These are phyloP conservation scores for Pangasianodon gigas DNA, from an alignment of 2,113 vertebrate species.

Conservation along the genomic window DNA sequence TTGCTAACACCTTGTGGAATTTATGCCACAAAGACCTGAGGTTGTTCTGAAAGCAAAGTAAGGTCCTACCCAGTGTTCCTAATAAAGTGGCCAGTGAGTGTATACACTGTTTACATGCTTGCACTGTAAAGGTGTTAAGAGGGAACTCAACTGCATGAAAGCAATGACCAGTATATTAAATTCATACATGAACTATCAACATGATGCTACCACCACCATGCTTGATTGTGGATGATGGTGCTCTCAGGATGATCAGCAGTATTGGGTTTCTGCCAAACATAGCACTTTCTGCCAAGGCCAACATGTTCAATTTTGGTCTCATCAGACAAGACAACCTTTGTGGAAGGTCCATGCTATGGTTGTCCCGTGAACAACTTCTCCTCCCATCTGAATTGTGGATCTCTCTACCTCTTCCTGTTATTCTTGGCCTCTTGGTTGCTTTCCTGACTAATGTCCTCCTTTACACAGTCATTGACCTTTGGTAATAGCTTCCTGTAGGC, in stretches of 20 bases:
- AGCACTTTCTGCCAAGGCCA: not conserved
- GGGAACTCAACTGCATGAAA: not conserved
- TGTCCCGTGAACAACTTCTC: too few species aligned
- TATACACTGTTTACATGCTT: not conserved
- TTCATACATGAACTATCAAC: not conserved
- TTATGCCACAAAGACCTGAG: not conserved
- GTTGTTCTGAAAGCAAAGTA: not conserved
- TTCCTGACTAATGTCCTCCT: not conserved
- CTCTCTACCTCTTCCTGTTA: not conserved
- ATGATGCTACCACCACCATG: not conserved
- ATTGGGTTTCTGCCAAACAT: not conserved
- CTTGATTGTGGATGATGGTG: too few species aligned
- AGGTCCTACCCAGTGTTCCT: not conserved
- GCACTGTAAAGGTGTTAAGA: not conserved
- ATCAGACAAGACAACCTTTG: not conserved
- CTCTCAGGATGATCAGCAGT: too few species aligned
- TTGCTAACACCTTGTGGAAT: not conserved
- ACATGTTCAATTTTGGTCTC: not conserved
- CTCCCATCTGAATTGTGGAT: not conserved
- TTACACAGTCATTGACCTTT: not conserved
- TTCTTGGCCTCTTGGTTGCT: not conserved
- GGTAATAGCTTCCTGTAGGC: not conserved
- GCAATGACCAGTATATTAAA: not conserved
- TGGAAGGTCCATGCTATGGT: not conserved
- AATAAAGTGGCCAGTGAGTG: too few species aligned